These are phyloP conservation scores for Drosophila nikananu DNA, from an alignment of 1,140 invertebrate species.

Conservation along the genomic window DNA sequence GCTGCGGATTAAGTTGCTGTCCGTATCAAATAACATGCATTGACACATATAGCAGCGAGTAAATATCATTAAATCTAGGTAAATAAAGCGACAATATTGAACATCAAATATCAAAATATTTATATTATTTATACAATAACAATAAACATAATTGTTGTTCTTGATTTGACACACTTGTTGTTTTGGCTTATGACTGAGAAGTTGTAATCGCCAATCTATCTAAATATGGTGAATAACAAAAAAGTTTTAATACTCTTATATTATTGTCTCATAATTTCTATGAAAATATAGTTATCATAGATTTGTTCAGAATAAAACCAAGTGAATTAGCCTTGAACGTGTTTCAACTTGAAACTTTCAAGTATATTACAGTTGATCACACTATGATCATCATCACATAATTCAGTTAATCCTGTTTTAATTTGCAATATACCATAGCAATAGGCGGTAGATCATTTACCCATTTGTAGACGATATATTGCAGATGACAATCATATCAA, in stretches of 20 bases:
- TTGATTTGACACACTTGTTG: neutral
- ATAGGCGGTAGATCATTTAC: neutral
- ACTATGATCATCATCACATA: no score
- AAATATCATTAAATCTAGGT: slow-evolving; percentile 29
- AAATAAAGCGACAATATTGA: slow-evolving; percentile 15
- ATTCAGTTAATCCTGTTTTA: neutral
- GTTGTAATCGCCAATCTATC: neutral
- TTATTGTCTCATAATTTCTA: no score
- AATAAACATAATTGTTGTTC: neutral
- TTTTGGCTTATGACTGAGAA: neutral
- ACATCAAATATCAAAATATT: slow-evolving; percentile 22
- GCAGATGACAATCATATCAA: slow-evolving; percentile 23
- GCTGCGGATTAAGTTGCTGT: slow-evolving; percentile 33
- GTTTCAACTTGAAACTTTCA: no score
- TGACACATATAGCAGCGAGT: slow-evolving; percentile 35
- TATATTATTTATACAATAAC: neutral
- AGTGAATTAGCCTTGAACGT: neutral
- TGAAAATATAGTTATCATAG: no score
- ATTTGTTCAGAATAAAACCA: neutral
- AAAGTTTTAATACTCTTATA: neutral
- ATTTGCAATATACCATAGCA: neutral
- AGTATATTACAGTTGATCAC: neutral
- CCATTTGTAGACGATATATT: slow-evolving; percentile 11
- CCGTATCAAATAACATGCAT: slow-evolving; percentile 38
- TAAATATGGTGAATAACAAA: neutral